phyloP scores from a whole-genome alignment of 2,797 vertebrate species.

The Tokudaia tokunoshimensis region DNA sequence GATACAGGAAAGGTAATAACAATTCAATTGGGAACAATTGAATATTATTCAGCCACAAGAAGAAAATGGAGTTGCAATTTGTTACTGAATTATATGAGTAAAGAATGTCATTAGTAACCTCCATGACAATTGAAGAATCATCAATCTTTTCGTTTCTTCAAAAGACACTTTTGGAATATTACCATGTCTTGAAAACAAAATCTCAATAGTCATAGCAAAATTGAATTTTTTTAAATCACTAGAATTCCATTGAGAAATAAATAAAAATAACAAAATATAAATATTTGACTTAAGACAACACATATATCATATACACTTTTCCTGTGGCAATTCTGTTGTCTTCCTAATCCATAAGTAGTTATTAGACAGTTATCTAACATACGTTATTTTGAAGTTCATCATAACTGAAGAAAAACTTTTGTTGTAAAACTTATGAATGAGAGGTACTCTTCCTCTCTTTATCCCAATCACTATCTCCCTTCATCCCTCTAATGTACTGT shows the following conservation, averaged over 20 bases:
- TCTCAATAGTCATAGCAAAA: background rate
- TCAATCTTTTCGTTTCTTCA: background rate
- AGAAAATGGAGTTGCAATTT: background rate
- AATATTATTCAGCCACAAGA: background rate
- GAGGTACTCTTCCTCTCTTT: background rate
- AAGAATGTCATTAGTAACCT: background rate
- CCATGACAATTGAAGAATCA: background rate
- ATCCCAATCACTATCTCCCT: background rate
- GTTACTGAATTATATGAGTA: background rate
- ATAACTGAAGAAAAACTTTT: background rate
- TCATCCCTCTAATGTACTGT: background rate
- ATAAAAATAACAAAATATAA: background rate
- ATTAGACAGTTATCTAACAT: background rate
- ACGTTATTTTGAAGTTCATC: background rate
- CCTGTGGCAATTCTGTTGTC: background rate
- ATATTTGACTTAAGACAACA: background rate
- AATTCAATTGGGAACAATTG: no score
- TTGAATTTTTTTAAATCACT: background rate
- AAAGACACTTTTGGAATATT: background rate
- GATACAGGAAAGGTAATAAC: no score
- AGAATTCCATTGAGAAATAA: background rate
- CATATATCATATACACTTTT: background rate
- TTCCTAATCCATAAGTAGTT: background rate
- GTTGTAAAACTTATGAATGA: background rate
- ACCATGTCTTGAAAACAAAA: background rate